phyloP scores from a whole-genome alignment of 2,113 vertebrate genomes.

The Acrocephalus kingi region DNA sequence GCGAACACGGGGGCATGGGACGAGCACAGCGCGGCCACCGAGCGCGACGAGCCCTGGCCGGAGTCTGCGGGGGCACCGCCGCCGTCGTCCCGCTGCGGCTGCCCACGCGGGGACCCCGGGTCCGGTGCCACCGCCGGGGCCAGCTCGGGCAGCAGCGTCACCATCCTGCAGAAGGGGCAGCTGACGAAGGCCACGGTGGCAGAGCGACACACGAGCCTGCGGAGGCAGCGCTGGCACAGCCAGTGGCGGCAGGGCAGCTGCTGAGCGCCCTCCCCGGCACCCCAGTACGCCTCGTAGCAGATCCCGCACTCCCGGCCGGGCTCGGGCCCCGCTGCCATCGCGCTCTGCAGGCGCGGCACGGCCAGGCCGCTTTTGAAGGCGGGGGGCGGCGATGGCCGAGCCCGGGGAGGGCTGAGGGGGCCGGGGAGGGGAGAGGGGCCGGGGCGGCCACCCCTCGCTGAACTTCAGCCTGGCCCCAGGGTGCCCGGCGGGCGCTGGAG shows the following conservation, averaged over 20 bases:
- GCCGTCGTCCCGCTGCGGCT: background rate
- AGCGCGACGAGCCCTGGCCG: background rate
- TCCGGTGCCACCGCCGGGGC: accelerated
- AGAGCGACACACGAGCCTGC: background rate
- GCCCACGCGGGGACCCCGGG: accelerated
- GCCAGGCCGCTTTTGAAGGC: background rate
- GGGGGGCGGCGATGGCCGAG: background rate
- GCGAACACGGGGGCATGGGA: conserved; percentile 3
- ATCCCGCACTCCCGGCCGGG: conserved; percentile 40
- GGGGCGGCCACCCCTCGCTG: background rate
- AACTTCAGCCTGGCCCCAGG: conserved; percentile 4
- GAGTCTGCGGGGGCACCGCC: background rate
- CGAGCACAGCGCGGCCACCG: background rate
- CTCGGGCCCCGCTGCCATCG: background rate
- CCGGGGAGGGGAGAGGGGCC: background rate
- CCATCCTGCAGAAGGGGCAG: conserved; percentile 60
- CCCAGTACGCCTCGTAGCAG: conserved; percentile 55
- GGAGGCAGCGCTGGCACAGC: conserved; percentile 59
- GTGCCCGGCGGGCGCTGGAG: background rate
- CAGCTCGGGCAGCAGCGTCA: conserved; percentile 31
- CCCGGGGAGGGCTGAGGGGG: background rate
- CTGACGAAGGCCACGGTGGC: conserved; percentile 1
- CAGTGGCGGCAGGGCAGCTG: conserved; percentile 53
- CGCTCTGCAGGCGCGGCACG: background rate
- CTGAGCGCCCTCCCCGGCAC: background rate